Evolutionary conservation across 2,888 invertebrate genomes (phyloP).

Genomic region (Bedellia somnulentella): DNA sequence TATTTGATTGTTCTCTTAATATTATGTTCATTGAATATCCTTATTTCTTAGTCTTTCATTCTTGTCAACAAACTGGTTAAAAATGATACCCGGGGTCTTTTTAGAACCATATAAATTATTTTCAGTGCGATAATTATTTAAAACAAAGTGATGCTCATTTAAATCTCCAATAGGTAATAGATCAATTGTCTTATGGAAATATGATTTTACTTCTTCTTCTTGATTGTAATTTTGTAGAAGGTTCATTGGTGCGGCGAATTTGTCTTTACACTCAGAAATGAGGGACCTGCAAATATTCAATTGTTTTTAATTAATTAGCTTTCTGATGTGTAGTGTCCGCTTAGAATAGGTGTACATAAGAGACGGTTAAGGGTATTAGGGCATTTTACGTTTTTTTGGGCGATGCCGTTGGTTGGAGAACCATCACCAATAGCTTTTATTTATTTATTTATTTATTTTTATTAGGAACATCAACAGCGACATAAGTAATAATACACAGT

Average conservation of each 20-base stretch:
- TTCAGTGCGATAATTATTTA: slow-evolving; percentile 22
- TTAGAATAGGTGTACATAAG: no score
- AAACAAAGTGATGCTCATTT: slow-evolving; percentile 18
- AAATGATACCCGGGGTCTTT: slow-evolving; percentile 25
- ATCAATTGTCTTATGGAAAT: slow-evolving; percentile 20
- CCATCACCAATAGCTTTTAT: no score
- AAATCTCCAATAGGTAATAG: slow-evolving; percentile 19
- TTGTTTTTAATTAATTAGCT: not conserved
- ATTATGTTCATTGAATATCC: not conserved
- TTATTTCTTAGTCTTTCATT: slow-evolving; percentile 30
- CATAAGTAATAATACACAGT: no score
- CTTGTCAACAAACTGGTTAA: slow-evolving; percentile 26
- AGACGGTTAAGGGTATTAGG: no score
- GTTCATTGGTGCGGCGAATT: slow-evolving; percentile 23
- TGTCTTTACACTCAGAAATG: slow-evolving; percentile 35
- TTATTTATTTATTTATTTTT: no score
- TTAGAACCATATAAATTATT: slow-evolving; percentile 24
- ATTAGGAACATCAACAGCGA: no score
- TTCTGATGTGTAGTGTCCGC: no score
- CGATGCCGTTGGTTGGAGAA: no score
- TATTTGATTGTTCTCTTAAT: no score
- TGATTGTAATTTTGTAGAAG: slow-evolving; percentile 23
- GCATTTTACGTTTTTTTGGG: no score
- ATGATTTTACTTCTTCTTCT: slow-evolving; percentile 26
- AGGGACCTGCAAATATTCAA: slow-evolving; percentile 25